Conservation (phyloP, 2,797 vertebrate genomes). For the Darevskia nairensis region DNA sequence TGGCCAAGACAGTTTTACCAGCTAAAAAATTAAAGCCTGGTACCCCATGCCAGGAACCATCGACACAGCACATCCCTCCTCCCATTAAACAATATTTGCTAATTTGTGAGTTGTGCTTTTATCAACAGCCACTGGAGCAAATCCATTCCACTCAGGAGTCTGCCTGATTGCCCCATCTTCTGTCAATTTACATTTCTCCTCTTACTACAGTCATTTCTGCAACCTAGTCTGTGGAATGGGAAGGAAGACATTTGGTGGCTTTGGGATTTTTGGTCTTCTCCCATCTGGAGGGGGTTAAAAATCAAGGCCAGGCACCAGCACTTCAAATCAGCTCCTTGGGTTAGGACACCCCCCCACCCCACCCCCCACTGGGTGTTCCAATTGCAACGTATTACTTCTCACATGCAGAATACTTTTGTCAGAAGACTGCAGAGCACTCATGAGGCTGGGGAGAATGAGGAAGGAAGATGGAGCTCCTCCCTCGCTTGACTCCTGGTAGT, state of each 20-base stretch:
- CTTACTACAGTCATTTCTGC: not conserved
- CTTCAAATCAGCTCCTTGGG: not conserved
- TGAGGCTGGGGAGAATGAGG: not conserved
- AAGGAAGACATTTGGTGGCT: not conserved
- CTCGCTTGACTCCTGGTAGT: not conserved
- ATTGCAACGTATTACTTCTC: not conserved
- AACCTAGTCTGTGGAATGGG: not conserved
- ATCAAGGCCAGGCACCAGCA: not conserved
- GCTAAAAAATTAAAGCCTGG: not conserved
- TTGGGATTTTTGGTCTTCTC: not conserved
- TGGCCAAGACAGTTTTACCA: not conserved
- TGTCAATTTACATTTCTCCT: not conserved
- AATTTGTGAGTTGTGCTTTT: not conserved
- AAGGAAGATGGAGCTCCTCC: not conserved
- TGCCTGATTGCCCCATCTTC: not conserved
- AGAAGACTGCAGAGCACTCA: not conserved
- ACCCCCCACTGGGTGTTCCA: not conserved
- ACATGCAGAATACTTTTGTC: not conserved
- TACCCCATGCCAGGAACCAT: not conserved
- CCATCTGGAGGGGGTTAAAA: not conserved
- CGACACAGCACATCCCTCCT: no score
- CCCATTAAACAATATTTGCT: not conserved
- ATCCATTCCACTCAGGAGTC: not conserved
- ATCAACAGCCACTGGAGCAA: not conserved
- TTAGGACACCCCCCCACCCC: not conserved